A percentile compares a stretch with the other conserved stretches of the same genome.
phyloP scores from a whole-genome alignment of 2,888 invertebrate species.

The Omphaloscelis lunosa region DNA sequence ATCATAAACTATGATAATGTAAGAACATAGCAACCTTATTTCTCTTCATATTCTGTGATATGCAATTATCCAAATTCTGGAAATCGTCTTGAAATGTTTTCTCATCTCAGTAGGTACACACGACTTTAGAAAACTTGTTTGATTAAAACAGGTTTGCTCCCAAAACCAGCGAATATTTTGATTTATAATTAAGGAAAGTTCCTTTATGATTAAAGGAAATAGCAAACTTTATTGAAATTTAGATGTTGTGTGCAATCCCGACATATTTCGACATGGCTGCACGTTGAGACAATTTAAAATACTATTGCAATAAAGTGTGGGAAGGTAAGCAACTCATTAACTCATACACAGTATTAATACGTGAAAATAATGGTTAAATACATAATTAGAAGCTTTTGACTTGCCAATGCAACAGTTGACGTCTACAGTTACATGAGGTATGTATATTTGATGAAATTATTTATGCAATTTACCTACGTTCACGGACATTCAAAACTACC shows the following conservation, averaged over 20 bases:
- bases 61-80: neutral
- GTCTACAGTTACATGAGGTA: neutral
- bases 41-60: neutral
- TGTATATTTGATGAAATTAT: neutral
- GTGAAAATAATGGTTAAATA: neutral
- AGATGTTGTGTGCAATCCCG: slow-evolving; percentile 14
- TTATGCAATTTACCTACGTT: neutral
- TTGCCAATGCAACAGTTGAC: neutral
- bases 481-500: neutral
- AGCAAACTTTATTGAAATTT: slow-evolving; percentile 10
- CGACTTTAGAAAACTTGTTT: neutral
- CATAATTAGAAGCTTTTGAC: neutral
- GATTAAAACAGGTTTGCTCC: neutral
- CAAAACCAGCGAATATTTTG: slow-evolving; percentile 10
- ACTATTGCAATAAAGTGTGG: slow-evolving; percentile 12
- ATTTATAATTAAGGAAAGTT: slow-evolving; percentile 37
- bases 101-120: neutral
- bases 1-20: neutral
- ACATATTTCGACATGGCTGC: slow-evolving; percentile 26
- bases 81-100: neutral
- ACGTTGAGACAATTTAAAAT: neutral
- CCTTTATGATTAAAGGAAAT: slow-evolving; percentile 16
- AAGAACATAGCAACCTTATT: neutral
- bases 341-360: neutral
- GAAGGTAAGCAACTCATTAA: slow-evolving; percentile 14